Conservation (phyloP, 35 echinoderm and acorn worm genomes). For the Heliocidaris tuberculata region DNA sequence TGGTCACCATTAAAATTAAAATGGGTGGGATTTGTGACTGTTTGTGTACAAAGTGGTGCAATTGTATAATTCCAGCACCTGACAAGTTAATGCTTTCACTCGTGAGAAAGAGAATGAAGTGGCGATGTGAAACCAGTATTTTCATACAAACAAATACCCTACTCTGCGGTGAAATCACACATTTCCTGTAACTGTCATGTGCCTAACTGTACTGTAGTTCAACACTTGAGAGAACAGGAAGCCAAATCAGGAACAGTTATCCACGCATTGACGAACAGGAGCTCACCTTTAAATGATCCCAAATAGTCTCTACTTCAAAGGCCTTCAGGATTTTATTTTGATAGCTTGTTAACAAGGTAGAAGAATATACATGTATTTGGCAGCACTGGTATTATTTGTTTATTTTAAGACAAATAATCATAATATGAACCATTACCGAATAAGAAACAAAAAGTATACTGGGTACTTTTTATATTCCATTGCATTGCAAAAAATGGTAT, state of each 20-base stretch:
- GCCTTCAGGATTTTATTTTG: background rate
- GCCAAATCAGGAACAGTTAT: conserved; percentile 16
- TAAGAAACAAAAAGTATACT: no score
- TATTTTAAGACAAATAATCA: no score
- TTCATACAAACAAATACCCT: background rate
- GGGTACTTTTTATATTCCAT: no score
- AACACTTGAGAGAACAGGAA: background rate
- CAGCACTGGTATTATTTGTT: no score
- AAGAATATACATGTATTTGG: no score
- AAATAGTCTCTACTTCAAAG: background rate
- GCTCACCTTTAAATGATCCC: background rate
- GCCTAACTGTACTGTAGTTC: background rate
- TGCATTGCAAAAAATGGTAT: no score
- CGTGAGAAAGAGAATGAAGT: background rate
- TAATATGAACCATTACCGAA: no score
- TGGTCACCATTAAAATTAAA: no score
- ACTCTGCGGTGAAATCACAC: conserved; percentile 27
- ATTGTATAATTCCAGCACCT: background rate
- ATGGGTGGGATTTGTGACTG: no score
- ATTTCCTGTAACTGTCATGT: conserved; percentile 30
- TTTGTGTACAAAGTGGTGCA: background rate
- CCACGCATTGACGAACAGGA: background rate
- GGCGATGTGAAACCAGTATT: background rate
- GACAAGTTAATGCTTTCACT: background rate
- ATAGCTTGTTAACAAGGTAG: background rate